phyloP scores from a whole-genome alignment of 2,797 vertebrate species.

The Semotilus atromaculatus region DNA sequence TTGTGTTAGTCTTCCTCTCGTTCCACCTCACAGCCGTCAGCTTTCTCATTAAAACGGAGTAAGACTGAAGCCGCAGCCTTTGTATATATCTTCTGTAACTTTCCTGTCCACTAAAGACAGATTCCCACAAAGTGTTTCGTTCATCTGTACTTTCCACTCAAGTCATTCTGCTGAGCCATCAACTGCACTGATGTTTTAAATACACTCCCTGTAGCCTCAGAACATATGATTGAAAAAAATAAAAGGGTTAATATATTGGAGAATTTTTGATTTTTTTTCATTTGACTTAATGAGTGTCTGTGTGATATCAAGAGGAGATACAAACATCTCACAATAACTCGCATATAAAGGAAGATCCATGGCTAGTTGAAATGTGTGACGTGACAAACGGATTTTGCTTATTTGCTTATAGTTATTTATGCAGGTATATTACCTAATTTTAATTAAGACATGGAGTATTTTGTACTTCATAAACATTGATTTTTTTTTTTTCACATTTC shows the following conservation, averaged over 20 bases:
- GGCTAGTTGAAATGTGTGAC: not conserved
- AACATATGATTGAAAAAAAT: constrained; percentile 72
- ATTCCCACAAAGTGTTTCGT: constrained; percentile 33
- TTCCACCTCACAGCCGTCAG: constrained; percentile 40
- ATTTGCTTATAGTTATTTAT: not conserved
- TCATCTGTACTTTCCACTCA: constrained; percentile 56
- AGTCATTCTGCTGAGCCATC: constrained; percentile 78
- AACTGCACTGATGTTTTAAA: constrained; percentile 88
- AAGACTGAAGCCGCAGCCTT: constrained; percentile 40
- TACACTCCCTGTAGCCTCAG: constrained; percentile 71
- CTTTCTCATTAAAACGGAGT: constrained; percentile 42
- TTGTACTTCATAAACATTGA: not conserved
- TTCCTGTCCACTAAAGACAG: constrained; percentile 34
- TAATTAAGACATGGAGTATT: not conserved
- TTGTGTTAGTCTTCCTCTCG: constrained; percentile 62
- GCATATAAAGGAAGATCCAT: not conserved
- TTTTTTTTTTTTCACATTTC: not conserved
- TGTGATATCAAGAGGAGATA: not conserved
- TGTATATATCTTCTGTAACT: constrained; percentile 37
- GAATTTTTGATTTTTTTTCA: constrained; percentile 19
- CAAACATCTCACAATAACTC: not conserved
- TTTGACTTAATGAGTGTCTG: not conserved
- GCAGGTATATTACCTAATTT: not conserved
- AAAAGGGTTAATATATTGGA: constrained; percentile 68
- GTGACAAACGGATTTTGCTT: not conserved